Conservation (phyloP, 2,888 invertebrate species). For the Dichetophora obliterata region DNA sequence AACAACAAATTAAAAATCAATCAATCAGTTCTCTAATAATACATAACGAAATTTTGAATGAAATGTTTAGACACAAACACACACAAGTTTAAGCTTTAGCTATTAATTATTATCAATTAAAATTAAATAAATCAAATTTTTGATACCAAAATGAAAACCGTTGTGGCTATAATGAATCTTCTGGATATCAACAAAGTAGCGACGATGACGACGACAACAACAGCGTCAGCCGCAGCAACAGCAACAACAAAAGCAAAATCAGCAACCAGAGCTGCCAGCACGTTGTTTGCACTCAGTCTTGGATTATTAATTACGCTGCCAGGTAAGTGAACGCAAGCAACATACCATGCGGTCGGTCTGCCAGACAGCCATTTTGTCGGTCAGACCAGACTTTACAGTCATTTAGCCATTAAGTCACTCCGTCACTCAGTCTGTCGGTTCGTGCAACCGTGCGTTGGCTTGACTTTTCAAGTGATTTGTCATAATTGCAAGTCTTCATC, state of each 20-base stretch:
- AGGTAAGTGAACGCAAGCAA: conserved; percentile 50
- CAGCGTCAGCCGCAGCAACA: conserved; percentile 6
- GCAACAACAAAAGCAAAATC: conserved; percentile 32
- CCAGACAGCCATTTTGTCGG: too few species aligned
- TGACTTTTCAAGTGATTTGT: conserved; percentile 24
- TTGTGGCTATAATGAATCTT: conserved; percentile 48
- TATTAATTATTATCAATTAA: background rate
- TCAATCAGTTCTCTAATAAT: background rate
- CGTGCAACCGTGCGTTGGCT: too few species aligned
- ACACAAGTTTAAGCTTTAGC: background rate
- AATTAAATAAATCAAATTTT: background rate
- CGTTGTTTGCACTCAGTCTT: conserved; percentile 52
- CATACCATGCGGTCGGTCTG: too few species aligned
- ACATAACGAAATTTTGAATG: background rate
- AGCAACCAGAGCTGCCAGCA: conserved; percentile 39
- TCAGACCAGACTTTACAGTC: too few species aligned
- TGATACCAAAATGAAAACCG: conserved; percentile 41
- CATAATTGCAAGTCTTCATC: conserved; percentile 23
- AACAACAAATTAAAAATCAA: background rate
- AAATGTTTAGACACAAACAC: background rate
- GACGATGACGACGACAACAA: background rate
- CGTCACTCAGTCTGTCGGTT: background rate
- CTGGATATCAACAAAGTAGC: conserved; percentile 24
- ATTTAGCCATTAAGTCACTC: background rate
- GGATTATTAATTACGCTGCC: conserved; percentile 56